Evolutionary conservation across 64 coral and sea anemone genomes (phyloP).

Genomic region (Anthopleura sola): DNA sequence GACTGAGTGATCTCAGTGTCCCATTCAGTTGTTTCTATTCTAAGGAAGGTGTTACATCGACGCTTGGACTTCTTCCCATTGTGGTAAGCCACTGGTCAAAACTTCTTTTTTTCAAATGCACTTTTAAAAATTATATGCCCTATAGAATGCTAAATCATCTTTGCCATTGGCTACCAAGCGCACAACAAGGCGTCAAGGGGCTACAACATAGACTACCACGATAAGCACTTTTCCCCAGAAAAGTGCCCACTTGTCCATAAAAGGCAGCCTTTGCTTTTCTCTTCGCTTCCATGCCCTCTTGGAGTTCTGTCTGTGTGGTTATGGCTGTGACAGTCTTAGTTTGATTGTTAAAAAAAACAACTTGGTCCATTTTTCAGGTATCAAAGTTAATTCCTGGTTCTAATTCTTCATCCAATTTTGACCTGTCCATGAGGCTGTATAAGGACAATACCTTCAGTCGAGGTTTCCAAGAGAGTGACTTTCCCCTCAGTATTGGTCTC

Average conservation of each 20-base stretch:
- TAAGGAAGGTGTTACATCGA: slow-evolving; percentile 42
- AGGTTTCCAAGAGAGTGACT: neutral
- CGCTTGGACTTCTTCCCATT: slow-evolving; percentile 25
- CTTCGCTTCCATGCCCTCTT: too few species aligned
- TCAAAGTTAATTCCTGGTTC: neutral
- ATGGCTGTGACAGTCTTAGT: neutral
- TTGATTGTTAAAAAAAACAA: neutral
- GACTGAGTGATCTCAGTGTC: slow-evolving; percentile 30
- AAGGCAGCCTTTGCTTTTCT: too few species aligned
- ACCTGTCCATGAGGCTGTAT: slow-evolving; percentile 14
- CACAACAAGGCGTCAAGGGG: too few species aligned
- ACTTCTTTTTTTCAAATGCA: neutral
- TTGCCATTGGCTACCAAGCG: neutral
- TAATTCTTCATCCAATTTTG: slow-evolving; percentile 19
- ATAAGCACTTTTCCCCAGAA: too few species aligned
- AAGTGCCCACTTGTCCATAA: too few species aligned
- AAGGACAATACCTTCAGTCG: neutral
- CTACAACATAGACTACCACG: too few species aligned
- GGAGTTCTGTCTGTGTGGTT: too few species aligned
- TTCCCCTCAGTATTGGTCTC: neutral
- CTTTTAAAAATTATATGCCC: neutral
- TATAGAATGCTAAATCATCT: neutral
- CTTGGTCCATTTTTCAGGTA: neutral
- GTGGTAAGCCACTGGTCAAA: neutral
- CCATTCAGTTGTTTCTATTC: slow-evolving; percentile 58